Evolutionary conservation across 2,888 invertebrate genomes (phyloP).

Genomic region (Pachydiplax longipennis): DNA sequence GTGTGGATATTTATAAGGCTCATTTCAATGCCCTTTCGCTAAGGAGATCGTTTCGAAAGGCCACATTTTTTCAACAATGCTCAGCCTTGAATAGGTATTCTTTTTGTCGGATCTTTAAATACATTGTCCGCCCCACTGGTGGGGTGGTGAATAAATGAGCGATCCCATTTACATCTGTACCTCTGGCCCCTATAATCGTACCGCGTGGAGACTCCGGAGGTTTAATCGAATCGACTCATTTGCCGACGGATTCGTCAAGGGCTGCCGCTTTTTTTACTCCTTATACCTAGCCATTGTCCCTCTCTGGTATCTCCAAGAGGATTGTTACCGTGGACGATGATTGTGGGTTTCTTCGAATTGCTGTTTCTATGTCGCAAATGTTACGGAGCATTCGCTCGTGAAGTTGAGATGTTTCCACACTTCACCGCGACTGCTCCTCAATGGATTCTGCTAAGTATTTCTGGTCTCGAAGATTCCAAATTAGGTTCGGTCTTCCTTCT

Average conservation of each 20-base stretch:
- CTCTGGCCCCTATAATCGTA: neutral
- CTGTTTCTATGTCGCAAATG: neutral
- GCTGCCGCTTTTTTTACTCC: neutral
- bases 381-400: neutral
- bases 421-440: neutral
- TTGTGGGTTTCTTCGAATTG: neutral
- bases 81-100: slow-evolving; percentile 25
- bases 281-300: neutral
- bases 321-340: neutral
- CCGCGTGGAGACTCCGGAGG: neutral
- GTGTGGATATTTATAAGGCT: neutral
- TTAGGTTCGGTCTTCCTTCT: too few species aligned
- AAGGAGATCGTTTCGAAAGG: neutral
- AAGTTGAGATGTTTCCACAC: neutral
- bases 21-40: neutral
- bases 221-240: neutral
- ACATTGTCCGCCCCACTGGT: neutral
- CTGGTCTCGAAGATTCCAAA: too few species aligned
- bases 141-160: slow-evolving; percentile 15
- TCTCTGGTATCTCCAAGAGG: neutral
- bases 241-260: neutral
- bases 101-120: slow-evolving; percentile 30
- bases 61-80: neutral
- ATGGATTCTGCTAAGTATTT: neutral
- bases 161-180: slow-evolving; percentile 7